Percentiles rank a stretch among this genome's conserved stretches.
These are phyloP conservation scores for Microplitis mediator DNA, from an alignment of 1,140 invertebrate genomes.

Conservation along the genomic window DNA sequence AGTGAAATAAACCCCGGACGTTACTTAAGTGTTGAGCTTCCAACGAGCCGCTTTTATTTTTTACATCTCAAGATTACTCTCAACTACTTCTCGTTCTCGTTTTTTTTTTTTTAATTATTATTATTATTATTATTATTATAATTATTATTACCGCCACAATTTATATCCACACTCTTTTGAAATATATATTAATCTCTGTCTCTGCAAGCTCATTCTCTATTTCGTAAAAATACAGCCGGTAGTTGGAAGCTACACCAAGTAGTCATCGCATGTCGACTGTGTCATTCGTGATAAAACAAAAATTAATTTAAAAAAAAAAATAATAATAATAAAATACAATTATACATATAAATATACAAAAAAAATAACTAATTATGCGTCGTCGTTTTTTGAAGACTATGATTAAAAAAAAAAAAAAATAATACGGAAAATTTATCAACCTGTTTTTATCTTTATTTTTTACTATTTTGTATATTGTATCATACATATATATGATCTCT, in stretches of 20 bases:
- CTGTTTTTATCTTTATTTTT: constrained; percentile 57
- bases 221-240: neutral
- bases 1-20: neutral
- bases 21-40: neutral
- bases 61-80: too few species aligned
- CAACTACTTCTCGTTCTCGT: too few species aligned
- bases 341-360: neutral
- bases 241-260: neutral
- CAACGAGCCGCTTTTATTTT: too few species aligned
- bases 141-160: too few species aligned
- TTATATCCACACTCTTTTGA: too few species aligned
- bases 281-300: neutral
- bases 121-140: too few species aligned
- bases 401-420: constrained; percentile 22
- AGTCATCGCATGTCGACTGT: neutral
- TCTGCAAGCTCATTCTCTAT: neutral
- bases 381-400: constrained; percentile 45
- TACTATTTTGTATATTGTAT: constrained; percentile 61
- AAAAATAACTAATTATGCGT: neutral
- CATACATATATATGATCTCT: constrained; percentile 56
- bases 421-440: constrained; percentile 52
- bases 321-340: neutral
- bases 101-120: too few species aligned
- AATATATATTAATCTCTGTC: too few species aligned
- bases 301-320: neutral